Base-by-base conservation (phyloP, 1,140 invertebrate genomes). In the Sycophila sp. region DNA sequence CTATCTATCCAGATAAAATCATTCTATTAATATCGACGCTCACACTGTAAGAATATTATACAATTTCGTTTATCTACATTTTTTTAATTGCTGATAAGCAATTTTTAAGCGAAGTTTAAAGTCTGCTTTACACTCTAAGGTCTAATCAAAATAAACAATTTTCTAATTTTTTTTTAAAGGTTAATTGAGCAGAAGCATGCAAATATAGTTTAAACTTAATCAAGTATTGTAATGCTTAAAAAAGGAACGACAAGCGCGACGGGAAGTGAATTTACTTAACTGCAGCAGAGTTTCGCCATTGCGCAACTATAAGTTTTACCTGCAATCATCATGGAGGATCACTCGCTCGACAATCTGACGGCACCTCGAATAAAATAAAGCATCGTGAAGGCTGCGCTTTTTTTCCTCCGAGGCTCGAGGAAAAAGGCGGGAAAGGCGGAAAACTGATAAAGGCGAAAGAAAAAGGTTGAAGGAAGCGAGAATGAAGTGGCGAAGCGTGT, bases 221-320 rank as follows among this genome's bases (percentile, higher is more conserved):
- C 55, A 68, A 59, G 66, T 15, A 59, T 68, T 38, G 42, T 28
- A 38, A 59, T 51, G 42, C n/a, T 26, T 19, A 51, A 60, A 42
- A 51, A 49, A 51, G n/a, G 4, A 45, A 38, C 42, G 66, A 68
- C 60, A 68, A 68, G 26, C 24, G n/a, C n/a, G 28, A 45, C 40
- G 45, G 45, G 32, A 69, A 60, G 22, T 60, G 34, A 53, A 69
- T 69, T 62, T 51, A 62, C 56, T 60, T 69, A 62, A 69, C 62
- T 69, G 67, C 45, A n/a, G n/a, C n/a, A n/a, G 53, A 15, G 15
- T 34, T 22, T 22, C 11, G 38, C 15, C 22, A 59, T 68, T 68
- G 28, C 47, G 67, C 67, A 60, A 60, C 45, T 62, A 60, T 69
- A 69, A 69, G 30, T 69, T 69, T 69, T 60, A 45, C 32, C 34